Evolutionary conservation across 2,888 invertebrate genomes (phyloP).

Genomic region (Drosophila nigricruria): DNA sequence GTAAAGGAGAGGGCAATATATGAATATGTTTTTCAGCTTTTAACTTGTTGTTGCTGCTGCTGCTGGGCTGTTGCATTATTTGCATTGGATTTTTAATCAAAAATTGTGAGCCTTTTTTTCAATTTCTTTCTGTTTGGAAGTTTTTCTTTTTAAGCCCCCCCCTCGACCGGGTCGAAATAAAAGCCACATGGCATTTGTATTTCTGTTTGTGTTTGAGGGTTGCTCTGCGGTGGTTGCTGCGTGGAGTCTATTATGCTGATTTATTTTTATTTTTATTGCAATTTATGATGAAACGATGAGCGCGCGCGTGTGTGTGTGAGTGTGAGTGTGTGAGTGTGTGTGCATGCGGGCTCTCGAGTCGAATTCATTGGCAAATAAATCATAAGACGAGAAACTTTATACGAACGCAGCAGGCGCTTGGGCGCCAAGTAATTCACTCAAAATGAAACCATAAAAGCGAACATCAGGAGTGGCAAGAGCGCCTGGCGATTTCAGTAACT

Average conservation of each 20-base stretch:
- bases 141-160: constrained; percentile 4
- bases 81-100: constrained; percentile 76
- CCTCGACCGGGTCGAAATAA: constrained; percentile 1
- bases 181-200: constrained; percentile 26
- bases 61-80: constrained; percentile 59
- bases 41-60: constrained; percentile 11
- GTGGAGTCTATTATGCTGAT: constrained; percentile 77
- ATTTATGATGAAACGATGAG: constrained; percentile 60
- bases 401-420: constrained; percentile 52
- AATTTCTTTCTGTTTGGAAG: constrained; percentile 17
- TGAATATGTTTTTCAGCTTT: constrained; percentile 46
- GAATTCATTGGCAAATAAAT: constrained; percentile 65
- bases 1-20: neutral
- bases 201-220: constrained; percentile 51
- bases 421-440: constrained; percentile 66
- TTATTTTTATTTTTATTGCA: constrained; percentile 78
- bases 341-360: constrained; percentile 29
- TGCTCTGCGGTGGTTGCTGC: constrained; percentile 67
- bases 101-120: constrained; percentile 41
- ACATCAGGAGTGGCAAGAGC: neutral
- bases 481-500: constrained; percentile 26
- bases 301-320: constrained; percentile 8
- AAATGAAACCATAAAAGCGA: constrained; percentile 55
- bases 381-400: constrained; percentile 53
- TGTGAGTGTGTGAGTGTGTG: constrained; percentile 16